These are phyloP conservation scores for Protonemura montana DNA, from an alignment of 2,888 invertebrate genomes.

Conservation along the genomic window DNA sequence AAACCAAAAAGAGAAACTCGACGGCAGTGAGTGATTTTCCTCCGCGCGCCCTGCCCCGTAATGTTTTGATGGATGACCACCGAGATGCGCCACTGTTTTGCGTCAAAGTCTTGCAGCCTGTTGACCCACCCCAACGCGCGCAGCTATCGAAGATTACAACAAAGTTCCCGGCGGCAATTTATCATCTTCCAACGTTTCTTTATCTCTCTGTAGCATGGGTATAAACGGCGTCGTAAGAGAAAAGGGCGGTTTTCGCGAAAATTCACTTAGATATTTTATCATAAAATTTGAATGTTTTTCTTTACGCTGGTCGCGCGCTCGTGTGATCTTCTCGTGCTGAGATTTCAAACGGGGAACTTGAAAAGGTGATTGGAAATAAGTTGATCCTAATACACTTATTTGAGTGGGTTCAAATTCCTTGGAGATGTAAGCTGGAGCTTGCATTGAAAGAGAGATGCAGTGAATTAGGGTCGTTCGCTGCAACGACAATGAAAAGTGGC, in stretches of 20 bases:
- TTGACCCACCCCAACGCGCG: background rate
- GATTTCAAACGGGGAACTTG: background rate
- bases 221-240: background rate
- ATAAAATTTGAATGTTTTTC: background rate
- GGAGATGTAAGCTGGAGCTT: background rate
- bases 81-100: background rate
- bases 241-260: background rate
- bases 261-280: slow-evolving; percentile 3
- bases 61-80: slow-evolving; percentile 18
- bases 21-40: slow-evolving; percentile 13
- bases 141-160: slow-evolving; percentile 13
- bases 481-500: background rate
- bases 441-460: no score
- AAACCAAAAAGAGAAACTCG: background rate
- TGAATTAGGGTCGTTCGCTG: no score
- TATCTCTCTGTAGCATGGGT: slow-evolving; percentile 15
- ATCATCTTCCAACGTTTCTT: background rate
- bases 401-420: background rate
- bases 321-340: background rate
- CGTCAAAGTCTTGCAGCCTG: background rate
- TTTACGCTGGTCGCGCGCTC: background rate
- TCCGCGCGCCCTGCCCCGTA: background rate
- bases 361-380: background rate
- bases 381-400: background rate
- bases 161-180: background rate